Evolutionary conservation across 2,797 vertebrate genomes (phyloP), one percentile per base, ranked within the genome.

Genomic region (Poecilia gillii): DNA sequence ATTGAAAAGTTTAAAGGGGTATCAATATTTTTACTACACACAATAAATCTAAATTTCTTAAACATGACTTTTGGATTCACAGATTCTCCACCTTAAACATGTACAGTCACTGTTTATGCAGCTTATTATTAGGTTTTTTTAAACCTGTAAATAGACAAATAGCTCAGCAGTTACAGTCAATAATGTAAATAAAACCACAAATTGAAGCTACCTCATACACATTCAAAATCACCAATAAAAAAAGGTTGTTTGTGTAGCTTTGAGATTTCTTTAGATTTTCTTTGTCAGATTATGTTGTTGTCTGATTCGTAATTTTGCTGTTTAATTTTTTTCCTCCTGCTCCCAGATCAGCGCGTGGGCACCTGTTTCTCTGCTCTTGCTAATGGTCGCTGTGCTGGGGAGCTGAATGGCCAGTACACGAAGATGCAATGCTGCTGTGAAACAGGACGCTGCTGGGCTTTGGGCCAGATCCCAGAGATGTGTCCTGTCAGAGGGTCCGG

Each of bases 351-450:
- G 89, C 96, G 99, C 0, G 89, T 96, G 3, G 98, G 98, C 2
- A 96, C 96, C 0, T 99, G 99, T 86, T 99, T 98, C 93, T 97
- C 97, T 0, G 96, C 97, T 1, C 93, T 99, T 86, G 95, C 98
- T 12, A 97, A 96, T 0, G 99, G 98, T 0, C 97, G 97, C 79
- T 99, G 98, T 28, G 97, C 98, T 0, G 96, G 95, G 0, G 98
- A 99, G 81, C 90, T 97, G 33, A 96, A 90, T 0, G 97, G 97
- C 33, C 97, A 98, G 85, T 98, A 96, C 93, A 98, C 97, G 46
- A 97, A 97, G 92, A 97, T 96, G 92, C 98, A 98, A 79, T 99
- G 99, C 82, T 99, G 99, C 90, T 99, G 99, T 8, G 98, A 99
- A 74, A 95, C 96, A 0, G 98, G 98, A 0, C 97, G 97, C 80